Conservation (phyloP, 2,888 invertebrate species). For the Formica aserva region DNA sequence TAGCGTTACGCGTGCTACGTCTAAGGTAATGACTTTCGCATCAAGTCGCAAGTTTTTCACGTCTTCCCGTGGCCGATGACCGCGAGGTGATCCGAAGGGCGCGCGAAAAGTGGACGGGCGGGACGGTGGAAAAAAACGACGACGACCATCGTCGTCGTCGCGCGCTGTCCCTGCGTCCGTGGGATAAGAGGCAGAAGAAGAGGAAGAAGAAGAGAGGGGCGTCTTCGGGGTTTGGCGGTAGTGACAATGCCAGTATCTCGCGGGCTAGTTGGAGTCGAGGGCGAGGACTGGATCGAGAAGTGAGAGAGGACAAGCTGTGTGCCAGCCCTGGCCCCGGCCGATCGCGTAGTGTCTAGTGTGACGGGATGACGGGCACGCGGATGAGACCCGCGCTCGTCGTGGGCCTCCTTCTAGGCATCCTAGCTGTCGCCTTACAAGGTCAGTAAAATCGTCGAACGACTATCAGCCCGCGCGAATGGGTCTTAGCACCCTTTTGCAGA, state of each 20-base stretch:
- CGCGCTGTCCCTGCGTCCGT: slow-evolving; percentile 39
- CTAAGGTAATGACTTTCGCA: neutral
- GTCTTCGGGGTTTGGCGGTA: slow-evolving; percentile 79
- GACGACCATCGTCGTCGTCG: slow-evolving; percentile 34
- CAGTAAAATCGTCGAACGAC: slow-evolving; percentile 79
- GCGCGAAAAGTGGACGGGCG: slow-evolving; percentile 4
- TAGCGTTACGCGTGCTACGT: neutral
- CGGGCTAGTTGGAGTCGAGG: slow-evolving; percentile 81
- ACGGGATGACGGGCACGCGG: slow-evolving; percentile 88
- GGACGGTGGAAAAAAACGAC: slow-evolving; percentile 39
- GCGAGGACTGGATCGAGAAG: slow-evolving; percentile 79
- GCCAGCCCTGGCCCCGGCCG: slow-evolving; percentile 81
- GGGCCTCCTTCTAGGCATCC: slow-evolving; percentile 87
- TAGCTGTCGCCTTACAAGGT: slow-evolving; percentile 88
- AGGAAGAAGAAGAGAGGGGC: slow-evolving; percentile 66
- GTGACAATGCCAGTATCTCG: slow-evolving; percentile 82
- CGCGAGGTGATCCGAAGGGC: slow-evolving; percentile 6
- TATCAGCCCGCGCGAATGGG: neutral
- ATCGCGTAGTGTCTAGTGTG: slow-evolving; percentile 86
- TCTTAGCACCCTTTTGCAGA: slow-evolving; percentile 25
- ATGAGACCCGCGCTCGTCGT: slow-evolving; percentile 87
- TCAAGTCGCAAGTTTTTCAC: slow-evolving; percentile 1
- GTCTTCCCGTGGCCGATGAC: neutral
- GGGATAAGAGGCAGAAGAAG: slow-evolving; percentile 59
- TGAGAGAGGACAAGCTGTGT: slow-evolving; percentile 78